These are phyloP conservation scores for Prunella himalayana DNA, from an alignment of 2,113 vertebrate genomes.

Conservation along the genomic window DNA sequence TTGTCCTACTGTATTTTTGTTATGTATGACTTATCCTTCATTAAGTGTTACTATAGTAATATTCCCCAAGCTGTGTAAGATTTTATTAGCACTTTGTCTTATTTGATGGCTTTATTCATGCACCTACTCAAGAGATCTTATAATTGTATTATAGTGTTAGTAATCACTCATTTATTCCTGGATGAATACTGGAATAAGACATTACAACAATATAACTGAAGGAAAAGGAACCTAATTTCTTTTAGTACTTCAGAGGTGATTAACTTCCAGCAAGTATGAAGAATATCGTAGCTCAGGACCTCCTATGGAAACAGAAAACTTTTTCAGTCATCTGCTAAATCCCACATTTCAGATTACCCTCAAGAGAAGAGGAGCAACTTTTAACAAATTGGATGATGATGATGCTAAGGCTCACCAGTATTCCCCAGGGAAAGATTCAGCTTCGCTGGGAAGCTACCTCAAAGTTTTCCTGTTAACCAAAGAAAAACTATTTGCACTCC, in stretches of 20 bases:
- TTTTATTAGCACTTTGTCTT: conserved; percentile 45
- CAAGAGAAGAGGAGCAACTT: not conserved
- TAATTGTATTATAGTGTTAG: not conserved
- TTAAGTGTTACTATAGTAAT: not conserved
- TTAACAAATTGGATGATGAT: not conserved
- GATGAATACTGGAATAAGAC: not conserved
- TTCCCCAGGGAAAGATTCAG: not conserved
- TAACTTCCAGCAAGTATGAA: not conserved
- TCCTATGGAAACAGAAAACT: not conserved
- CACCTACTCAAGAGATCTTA: not conserved
- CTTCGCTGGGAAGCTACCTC: not conserved
- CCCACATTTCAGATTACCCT: not conserved
- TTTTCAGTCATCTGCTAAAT: not conserved
- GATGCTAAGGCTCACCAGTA: not conserved
- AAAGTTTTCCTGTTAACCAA: not conserved
- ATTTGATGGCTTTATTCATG: conserved; percentile 21
- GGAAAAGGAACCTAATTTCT: not conserved
- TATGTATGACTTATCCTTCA: not conserved
- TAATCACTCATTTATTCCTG: not conserved
- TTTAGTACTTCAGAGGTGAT: not conserved
- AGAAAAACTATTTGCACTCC: not conserved
- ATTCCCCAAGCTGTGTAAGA: not conserved
- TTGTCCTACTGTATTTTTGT: not conserved
- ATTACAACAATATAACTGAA: not conserved
- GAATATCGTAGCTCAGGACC: not conserved